Evolutionary conservation across 2,113 vertebrate genomes (phyloP), one percentile per base, ranked within the genome.

Genomic region (Pipa parva): DNA sequence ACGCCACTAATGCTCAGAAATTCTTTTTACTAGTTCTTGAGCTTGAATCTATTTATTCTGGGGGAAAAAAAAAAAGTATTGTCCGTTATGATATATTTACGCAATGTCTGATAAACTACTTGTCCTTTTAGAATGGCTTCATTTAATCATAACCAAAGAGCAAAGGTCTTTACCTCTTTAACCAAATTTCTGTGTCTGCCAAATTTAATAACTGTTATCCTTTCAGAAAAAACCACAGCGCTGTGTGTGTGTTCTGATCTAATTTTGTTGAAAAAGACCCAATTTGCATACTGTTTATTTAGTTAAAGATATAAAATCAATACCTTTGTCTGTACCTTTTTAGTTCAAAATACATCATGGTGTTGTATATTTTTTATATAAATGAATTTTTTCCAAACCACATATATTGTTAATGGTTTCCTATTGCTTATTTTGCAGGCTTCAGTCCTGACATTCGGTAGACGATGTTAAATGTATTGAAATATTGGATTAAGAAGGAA

Each of bases 251-350:
- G 89, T 94, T 89, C 90, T 97, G 94, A 99, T 99, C 94, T 83
- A 91, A 99, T 99, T 98, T 95, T 72, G 83, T 83, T 73, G 87
- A 89, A 94, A 92, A 95, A 92, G 87, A 93, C 92, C 92, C 92
- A 91, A 99, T 97, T 97, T 99, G 97, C 95, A 97, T 97, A 97
- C 94, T 91, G 89, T 94, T 98, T 97, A 99, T 97, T 93, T 88
- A 88, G 95, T 99, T 99, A 97, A 84, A 83, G 85, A 81, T 76
- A 84, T 87, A 90, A 92, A 97, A 97, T 96, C 93, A 92, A 95
- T 97, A 94, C 85, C 90, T 92, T 92, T 91, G 93, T 93, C 92
- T 92, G 89, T 91, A 89, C 90, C 90, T 93, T 89, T 92, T 95
- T 93, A 93, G 91, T 92, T 89, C 89, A 96, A 96, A 95, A 93